Evolutionary conservation across 2,113 vertebrate genomes (phyloP).

Genomic region (Antigone vipio): DNA sequence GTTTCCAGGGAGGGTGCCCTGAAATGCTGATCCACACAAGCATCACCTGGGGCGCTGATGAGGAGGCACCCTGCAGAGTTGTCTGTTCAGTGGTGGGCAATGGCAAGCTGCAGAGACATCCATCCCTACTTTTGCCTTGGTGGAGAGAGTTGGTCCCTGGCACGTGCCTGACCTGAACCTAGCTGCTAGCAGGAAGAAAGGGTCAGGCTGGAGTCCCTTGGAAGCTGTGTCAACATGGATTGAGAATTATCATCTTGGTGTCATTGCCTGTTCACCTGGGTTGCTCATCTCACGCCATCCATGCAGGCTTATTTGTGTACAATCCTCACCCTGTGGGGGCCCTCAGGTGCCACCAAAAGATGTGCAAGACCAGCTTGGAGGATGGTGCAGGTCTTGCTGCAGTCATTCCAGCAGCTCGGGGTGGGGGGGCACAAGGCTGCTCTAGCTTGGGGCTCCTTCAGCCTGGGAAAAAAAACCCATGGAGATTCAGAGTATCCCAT

Average conservation of each 20-base stretch:
- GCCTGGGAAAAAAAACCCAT: neutral
- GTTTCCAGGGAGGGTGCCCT: neutral
- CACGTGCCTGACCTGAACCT: neutral
- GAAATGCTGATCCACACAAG: neutral
- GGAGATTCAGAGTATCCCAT: neutral
- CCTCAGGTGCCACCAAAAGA: neutral
- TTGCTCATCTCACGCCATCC: neutral
- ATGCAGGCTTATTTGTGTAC: neutral
- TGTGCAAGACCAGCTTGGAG: neutral
- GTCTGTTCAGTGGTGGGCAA: neutral
- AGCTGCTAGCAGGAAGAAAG: neutral
- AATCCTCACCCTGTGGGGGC: neutral
- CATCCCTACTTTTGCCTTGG: neutral
- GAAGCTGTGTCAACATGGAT: neutral
- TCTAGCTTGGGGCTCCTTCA: neutral
- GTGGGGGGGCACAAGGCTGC: neutral
- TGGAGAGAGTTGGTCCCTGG: neutral
- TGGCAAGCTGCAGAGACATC: neutral
- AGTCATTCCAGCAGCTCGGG: neutral
- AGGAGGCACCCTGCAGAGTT: neutral
- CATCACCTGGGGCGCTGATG: fast-evolving
- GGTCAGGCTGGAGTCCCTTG: neutral
- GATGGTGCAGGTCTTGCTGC: neutral
- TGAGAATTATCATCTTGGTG: neutral
- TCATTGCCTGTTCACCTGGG: neutral